phyloP scores from a whole-genome alignment of 2,113 vertebrate genomes.

The Hyaena hyaena region DNA sequence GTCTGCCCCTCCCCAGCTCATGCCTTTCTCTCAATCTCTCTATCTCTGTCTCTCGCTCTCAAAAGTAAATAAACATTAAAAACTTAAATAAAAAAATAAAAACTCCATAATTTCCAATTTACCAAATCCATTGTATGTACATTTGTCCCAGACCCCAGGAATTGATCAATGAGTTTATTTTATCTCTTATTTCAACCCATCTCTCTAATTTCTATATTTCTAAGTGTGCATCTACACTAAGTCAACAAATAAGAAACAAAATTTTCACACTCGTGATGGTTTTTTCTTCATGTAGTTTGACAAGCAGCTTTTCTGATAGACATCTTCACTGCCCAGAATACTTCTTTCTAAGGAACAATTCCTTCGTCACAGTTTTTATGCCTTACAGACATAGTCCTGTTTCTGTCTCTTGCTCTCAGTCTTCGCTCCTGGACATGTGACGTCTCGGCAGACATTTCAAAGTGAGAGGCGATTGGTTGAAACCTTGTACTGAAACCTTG shows the following conservation, averaged over 20 bases:
- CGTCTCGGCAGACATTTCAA: not conserved
- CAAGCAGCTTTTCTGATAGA: not conserved
- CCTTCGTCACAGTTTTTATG: not conserved
- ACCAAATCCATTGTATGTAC: not conserved
- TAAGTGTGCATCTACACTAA: not conserved
- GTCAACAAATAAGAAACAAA: not conserved
- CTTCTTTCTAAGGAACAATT: not conserved
- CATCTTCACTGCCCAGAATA: not conserved
- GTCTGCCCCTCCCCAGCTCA: too few species aligned
- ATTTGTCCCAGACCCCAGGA: not conserved
- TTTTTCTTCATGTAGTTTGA: slow-evolving; percentile 12
- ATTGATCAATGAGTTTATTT: not conserved
- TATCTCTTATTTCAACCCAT: not conserved
- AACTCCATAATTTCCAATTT: not conserved
- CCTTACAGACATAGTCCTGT: not conserved
- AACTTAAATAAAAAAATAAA: too few species aligned
- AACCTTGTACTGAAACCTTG: not conserved
- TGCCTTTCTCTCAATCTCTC: too few species aligned
- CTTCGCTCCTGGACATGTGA: not conserved
- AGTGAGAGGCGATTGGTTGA: not conserved
- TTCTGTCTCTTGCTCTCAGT: not conserved
- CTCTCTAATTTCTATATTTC: not conserved
- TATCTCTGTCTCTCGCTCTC: too few species aligned
- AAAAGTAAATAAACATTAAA: too few species aligned
- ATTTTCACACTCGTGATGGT: not conserved